These are phyloP conservation scores for Drosophila pullipes DNA, from an alignment of 2,888 invertebrate species.

Conservation along the genomic window DNA sequence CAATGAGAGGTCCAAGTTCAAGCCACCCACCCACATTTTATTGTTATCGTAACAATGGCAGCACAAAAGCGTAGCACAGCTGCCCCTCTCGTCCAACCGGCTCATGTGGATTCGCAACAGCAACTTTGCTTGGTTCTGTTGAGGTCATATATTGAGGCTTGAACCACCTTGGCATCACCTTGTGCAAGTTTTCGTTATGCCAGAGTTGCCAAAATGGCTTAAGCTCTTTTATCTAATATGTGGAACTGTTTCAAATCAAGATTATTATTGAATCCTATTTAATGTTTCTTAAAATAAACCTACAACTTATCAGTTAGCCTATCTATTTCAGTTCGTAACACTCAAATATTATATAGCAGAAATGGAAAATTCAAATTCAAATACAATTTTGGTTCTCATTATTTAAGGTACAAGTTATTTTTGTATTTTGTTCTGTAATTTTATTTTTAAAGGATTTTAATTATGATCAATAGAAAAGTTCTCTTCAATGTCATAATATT, in stretches of 20 bases:
- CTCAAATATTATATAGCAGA: no score
- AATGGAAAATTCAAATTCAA: neutral
- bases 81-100: conserved; percentile 40
- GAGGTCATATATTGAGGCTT: conserved; percentile 33
- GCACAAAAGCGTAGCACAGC: conserved; percentile 65
- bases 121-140: conserved; percentile 24
- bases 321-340: neutral
- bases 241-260: neutral
- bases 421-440: neutral
- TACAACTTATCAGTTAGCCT: neutral
- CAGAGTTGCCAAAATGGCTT: conserved; percentile 3
- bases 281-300: neutral
- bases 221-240: neutral
- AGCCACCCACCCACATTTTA: conserved; percentile 79
- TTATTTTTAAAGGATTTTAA: neutral
- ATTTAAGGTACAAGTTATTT: neutral
- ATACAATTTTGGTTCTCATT: neutral
- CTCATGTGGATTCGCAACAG: conserved; percentile 33
- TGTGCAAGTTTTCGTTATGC: conserved; percentile 22
- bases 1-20: conserved; percentile 76
- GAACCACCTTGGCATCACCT: conserved; percentile 21
- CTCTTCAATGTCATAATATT: no score
- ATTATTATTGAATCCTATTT: neutral
- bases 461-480: neutral
- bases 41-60: conserved; percentile 78